A percentile compares a stretch with the other conserved stretches of the same genome.
Conservation (phyloP, 2,888 invertebrate species). For the Lasiommata megera region DNA sequence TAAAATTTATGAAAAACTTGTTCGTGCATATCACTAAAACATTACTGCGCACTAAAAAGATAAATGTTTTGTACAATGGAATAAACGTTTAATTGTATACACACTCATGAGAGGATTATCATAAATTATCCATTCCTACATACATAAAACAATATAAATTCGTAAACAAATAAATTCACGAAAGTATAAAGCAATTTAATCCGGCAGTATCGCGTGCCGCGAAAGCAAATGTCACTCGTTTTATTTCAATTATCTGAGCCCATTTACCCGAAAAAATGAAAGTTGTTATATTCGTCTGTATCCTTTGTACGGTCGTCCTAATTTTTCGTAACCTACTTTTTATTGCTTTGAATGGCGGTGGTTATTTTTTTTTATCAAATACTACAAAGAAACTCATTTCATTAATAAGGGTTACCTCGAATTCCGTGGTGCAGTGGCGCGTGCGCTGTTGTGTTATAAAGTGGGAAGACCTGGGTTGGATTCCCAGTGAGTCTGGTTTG, state of each 20-base stretch:
- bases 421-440: no score
- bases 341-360: constrained; percentile 3
- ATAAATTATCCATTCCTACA: constrained; percentile 5
- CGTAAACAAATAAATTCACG: constrained; percentile 22
- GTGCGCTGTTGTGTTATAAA: no score
- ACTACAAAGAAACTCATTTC: neutral
- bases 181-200: constrained; percentile 39
- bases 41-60: no score
- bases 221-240: constrained; percentile 57
- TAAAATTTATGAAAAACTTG: no score
- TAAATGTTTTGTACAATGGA: no score
- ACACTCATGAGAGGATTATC: neutral
- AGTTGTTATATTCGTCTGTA: constrained; percentile 34
- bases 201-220: constrained; percentile 57
- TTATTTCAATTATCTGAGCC: constrained; percentile 56
- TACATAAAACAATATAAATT: constrained; percentile 7
- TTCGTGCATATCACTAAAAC: no score
- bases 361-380: constrained; percentile 2
- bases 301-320: constrained; percentile 23
- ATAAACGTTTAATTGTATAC: neutral
- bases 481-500: no score
- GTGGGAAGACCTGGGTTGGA: no score
- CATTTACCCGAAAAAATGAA: constrained; percentile 45
- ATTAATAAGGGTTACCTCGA: constrained; percentile 6
- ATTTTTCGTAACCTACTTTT: constrained; percentile 18